Base-by-base conservation (phyloP, 2,888 invertebrate genomes). In the Drosophila engyochracea region DNA sequence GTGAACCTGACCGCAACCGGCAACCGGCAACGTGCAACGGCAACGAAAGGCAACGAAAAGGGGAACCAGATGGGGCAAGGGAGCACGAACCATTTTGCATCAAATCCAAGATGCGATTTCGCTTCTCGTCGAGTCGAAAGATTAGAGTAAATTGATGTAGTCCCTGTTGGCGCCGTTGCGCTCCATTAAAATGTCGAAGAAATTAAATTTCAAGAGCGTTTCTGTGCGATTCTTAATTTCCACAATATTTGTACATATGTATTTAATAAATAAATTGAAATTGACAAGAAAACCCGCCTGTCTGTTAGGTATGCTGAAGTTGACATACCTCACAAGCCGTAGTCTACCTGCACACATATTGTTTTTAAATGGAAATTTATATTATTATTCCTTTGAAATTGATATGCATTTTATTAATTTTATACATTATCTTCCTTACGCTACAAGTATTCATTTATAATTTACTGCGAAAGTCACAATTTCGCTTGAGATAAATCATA, bases 131-230 rank as follows among this genome's bases (percentile, higher is more conserved):
- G 70, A 75, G 75, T 79, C 81, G 69, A 81, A 60, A 78, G 81
- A 81, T 72, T 75, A 69, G 76, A 61, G 60, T 25, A 76, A 79
- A 79, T 70, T 76, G 80, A 60, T 70, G 76, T 64, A 68, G 69
- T 74, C 68, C 68, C 76, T 65, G 73, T 86, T 83, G 84, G 82
- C 83, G 86, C 83, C 83, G 84, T 64, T 76, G 57, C 63, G 84
- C 82, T 60, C 74, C 64, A 83, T 81, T 85, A 64, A 44, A 47
- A 33, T 39, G n/a, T 22, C 28, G 39, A 44, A 28, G 39, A 47
- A 41, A 19, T 47, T 12, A 30, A 76, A 70, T 57, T 53, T 31
- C 75, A 70, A 74, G 14, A 35, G 66, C 51, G 16, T 19, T 16
- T 60, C 59, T 61, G 44, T 14, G 70, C 59, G 60, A 65, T 69